phyloP scores from a whole-genome alignment of 2,113 vertebrate genomes.

The Cepphus grylle region DNA sequence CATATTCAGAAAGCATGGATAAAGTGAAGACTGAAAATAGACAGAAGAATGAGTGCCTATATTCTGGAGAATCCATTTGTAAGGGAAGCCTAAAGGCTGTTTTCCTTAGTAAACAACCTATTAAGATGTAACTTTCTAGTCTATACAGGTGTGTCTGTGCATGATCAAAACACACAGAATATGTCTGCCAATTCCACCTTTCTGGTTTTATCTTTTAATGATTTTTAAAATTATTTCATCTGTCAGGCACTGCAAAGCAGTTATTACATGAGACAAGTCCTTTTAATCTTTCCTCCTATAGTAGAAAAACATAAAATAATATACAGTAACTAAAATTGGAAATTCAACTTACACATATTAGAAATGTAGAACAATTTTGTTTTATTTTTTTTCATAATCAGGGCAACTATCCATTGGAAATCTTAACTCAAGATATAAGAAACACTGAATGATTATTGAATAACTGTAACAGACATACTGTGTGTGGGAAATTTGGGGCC shows the following conservation, averaged over 20 bases:
- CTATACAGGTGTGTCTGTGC: neutral
- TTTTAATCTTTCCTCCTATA: neutral
- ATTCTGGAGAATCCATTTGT: neutral
- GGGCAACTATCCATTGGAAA: neutral
- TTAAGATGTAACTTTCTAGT: neutral
- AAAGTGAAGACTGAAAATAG: neutral
- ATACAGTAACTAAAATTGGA: neutral
- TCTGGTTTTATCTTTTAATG: neutral
- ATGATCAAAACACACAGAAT: neutral
- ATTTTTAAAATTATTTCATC: neutral
- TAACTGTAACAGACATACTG: fast-evolving
- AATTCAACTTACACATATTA: neutral
- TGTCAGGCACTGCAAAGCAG: neutral
- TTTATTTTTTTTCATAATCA: neutral
- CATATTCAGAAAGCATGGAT: neutral
- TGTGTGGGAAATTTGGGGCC: neutral
- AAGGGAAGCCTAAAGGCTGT: neutral
- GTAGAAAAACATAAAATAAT: neutral
- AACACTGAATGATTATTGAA: neutral
- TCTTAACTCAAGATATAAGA: neutral
- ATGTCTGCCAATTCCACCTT: neutral
- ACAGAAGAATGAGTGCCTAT: neutral
- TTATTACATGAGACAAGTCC: neutral
- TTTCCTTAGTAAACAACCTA: neutral
- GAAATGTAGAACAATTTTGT: neutral